Percentiles rank a stretch among this genome's conserved stretches.
phyloP scores from a whole-genome alignment of 2,888 invertebrate genomes.

The Rhabditoides inermis region DNA sequence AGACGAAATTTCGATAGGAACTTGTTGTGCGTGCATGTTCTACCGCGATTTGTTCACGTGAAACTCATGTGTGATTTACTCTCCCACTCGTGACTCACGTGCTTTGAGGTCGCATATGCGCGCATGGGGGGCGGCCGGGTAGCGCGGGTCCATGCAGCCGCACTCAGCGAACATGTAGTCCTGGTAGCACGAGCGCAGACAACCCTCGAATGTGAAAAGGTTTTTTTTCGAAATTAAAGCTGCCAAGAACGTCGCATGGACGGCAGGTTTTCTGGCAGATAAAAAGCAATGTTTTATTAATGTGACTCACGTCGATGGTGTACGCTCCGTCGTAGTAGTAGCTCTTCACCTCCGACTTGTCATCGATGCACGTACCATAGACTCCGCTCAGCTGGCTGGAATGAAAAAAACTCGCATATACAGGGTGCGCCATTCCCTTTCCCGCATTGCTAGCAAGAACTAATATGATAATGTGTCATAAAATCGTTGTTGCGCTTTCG shows the following conservation, averaged over 20 bases:
- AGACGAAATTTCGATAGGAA: no score
- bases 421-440: no score
- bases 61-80: background rate
- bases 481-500: no score
- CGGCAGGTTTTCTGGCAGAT: no score
- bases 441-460: no score
- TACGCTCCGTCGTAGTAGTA: conserved; percentile 24
- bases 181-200: conserved; percentile 19
- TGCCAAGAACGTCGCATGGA: no score
- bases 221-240: no score
- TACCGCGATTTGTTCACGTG: no score
- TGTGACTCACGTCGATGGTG: conserved; percentile 13
- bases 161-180: conserved; percentile 12
- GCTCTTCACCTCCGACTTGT: conserved; percentile 10
- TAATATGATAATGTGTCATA: no score
- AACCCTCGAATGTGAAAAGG: conserved; percentile 11
- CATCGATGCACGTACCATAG: conserved; percentile 17
- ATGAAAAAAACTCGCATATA: no score
- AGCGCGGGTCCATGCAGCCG: conserved; percentile 19
- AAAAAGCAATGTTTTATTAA: background rate
- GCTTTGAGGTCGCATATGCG: conserved; percentile 7
- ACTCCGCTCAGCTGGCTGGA: conserved; percentile 12
- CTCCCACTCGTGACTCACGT: conserved; percentile 4
- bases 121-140: conserved; percentile 7
- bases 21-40: no score